A percentile compares a stretch with the other conserved stretches of the same genome.
Evolutionary conservation across 2,888 invertebrate genomes (phyloP).

Genomic region (Eremobia ochroleuca): DNA sequence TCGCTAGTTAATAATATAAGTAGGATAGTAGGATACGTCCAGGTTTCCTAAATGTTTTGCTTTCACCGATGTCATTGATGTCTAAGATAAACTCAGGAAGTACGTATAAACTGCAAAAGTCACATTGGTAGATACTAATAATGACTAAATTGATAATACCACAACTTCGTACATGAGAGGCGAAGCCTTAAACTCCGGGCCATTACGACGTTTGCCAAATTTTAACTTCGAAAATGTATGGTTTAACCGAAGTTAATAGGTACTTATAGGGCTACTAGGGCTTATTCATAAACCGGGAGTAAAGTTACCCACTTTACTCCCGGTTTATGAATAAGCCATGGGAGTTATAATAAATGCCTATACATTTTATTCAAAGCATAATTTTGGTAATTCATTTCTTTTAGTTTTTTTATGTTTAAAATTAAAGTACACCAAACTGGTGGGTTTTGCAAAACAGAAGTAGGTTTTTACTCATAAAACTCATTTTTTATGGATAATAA

Average conservation of each 20-base stretch:
- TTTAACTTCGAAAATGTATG: neutral
- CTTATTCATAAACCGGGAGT: too few species aligned
- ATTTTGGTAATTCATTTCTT: neutral
- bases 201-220: neutral
- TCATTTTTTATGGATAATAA: conserved; percentile 9
- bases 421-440: neutral
- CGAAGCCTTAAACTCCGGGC: neutral
- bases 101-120: neutral
- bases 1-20: too few species aligned
- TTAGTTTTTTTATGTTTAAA: neutral
- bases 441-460: neutral
- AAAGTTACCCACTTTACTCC: too few species aligned
- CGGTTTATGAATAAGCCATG: neutral
- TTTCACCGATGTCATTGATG: neutral
- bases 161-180: neutral
- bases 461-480: neutral
- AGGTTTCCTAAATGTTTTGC: neutral
- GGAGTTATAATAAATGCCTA: neutral
- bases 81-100: neutral
- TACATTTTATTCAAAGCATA: neutral
- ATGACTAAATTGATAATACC: too few species aligned
- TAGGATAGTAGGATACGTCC: neutral
- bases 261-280: too few species aligned
- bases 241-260: neutral
- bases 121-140: too few species aligned